phyloP scores from a whole-genome alignment of 2,797 vertebrate genomes.

The Propithecus deckenii region DNA sequence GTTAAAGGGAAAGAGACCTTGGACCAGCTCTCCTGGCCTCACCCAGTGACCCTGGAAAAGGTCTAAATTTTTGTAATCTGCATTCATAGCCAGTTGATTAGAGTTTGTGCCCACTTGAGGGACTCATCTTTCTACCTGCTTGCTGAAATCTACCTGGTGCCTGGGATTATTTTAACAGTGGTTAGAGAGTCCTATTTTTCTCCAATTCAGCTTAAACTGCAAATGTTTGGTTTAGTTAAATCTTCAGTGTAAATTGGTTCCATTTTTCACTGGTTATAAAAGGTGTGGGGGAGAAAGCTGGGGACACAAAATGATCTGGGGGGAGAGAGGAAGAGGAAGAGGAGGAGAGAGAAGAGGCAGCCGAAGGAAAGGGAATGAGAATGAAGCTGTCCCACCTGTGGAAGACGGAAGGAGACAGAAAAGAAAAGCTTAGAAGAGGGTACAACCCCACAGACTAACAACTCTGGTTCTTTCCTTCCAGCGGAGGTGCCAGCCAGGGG shows the following conservation, averaged over 20 bases:
- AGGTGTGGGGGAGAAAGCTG: accelerated
- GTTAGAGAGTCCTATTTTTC: background rate
- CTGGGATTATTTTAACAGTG: background rate
- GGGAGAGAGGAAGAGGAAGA: background rate
- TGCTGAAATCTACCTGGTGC: background rate
- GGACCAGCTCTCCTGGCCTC: background rate
- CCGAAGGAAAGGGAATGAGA: background rate
- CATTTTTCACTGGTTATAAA: background rate
- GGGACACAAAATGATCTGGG: background rate
- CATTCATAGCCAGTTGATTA: background rate
- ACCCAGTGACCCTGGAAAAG: background rate
- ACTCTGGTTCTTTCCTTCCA: background rate
- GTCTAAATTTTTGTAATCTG: background rate
- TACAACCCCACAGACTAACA: background rate
- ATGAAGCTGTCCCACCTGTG: too few species aligned
- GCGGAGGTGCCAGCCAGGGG: accelerated
- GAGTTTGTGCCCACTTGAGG: background rate
- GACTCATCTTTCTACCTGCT: background rate
- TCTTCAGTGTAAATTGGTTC: background rate
- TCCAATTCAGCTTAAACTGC: background rate
- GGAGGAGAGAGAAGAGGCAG: background rate
- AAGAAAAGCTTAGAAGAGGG: background rate
- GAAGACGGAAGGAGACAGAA: background rate
- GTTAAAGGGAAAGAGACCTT: background rate
- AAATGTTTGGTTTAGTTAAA: background rate